A percentile compares a stretch with the other conserved stretches of the same genome.
Conservation (phyloP, 2,113 vertebrate species). For the Epinephelus fuscoguttatus region DNA sequence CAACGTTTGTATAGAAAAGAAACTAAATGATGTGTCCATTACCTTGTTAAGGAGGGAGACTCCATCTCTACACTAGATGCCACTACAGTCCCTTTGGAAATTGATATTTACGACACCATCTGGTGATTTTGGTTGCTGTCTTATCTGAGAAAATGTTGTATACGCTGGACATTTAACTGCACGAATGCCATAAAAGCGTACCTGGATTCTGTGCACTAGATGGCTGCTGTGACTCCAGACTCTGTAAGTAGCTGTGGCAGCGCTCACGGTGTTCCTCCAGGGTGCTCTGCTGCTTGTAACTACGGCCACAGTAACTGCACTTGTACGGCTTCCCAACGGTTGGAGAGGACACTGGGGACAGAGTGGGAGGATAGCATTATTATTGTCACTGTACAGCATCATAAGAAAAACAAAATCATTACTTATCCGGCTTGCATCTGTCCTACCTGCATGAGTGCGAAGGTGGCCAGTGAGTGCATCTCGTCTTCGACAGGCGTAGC, state of each 20-base stretch:
- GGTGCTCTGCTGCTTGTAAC: conserved; percentile 97
- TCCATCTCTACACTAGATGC: conserved; percentile 27
- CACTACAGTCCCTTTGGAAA: conserved; percentile 11
- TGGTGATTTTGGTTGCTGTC: background rate
- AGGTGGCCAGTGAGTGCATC: conserved; percentile 96
- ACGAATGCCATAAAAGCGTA: conserved; percentile 30
- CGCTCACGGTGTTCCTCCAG: conserved; percentile 96
- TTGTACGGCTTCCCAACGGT: conserved; percentile 97
- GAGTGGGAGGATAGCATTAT: conserved; percentile 8
- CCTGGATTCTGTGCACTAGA: conserved; percentile 84
- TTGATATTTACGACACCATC: conserved; percentile 13
- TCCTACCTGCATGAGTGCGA: conserved; percentile 94
- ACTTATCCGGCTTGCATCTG: background rate
- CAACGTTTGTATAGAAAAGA: background rate
- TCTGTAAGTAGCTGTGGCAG: conserved; percentile 96
- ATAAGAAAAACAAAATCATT: background rate
- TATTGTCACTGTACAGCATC: background rate
- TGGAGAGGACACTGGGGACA: conserved; percentile 91
- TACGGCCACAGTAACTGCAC: conserved; percentile 96
- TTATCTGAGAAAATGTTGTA: background rate
- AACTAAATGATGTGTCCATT: conserved; percentile 4
- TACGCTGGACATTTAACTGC: background rate
- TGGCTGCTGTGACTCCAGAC: conserved; percentile 88
- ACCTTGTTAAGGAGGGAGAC: conserved; percentile 9
- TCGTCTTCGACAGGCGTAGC: conserved; percentile 94